These are phyloP conservation scores for Xanthorhoe spadicearia DNA, from an alignment of 2,888 invertebrate species.

Conservation along the genomic window DNA sequence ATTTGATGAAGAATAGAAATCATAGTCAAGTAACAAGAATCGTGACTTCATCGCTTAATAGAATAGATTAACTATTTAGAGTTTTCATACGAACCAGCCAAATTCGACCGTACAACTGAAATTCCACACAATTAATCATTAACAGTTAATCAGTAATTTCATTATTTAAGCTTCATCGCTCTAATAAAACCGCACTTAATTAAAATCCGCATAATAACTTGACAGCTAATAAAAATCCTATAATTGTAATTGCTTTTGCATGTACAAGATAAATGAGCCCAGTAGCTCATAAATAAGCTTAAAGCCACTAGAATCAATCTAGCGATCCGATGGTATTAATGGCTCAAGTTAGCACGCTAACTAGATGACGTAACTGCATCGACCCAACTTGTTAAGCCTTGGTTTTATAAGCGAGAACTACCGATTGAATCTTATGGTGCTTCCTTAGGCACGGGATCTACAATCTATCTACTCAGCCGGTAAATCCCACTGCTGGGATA, in stretches of 20 bases:
- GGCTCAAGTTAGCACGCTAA: constrained; percentile 41
- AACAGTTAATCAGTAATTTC: not conserved
- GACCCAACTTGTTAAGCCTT: constrained; percentile 21
- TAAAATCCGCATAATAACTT: not conserved
- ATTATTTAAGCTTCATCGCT: not conserved
- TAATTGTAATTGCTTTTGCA: constrained; percentile 22
- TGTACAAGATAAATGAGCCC: constrained; percentile 22
- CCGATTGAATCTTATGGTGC: not conserved
- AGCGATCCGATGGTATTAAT: constrained; percentile 35
- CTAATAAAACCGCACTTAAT: not conserved
- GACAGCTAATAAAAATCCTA: constrained; percentile 11
- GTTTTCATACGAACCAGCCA: no score
- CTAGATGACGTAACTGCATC: constrained; percentile 34
- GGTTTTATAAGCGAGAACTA: not conserved
- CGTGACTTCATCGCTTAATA: constrained; percentile 8
- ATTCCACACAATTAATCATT: not conserved
- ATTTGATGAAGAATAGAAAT: constrained; percentile 17
- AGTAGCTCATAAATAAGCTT: constrained; percentile 22
- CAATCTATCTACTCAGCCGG: no score
- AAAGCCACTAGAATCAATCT: constrained; percentile 39
- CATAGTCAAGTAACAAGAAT: constrained; percentile 2
- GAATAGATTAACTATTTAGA: no score
- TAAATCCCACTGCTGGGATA: no score
- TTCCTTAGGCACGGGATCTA: no score
- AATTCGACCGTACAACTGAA: no score